Evolutionary conservation across 2,888 invertebrate genomes (phyloP), one percentile per base, ranked within the genome.

Genomic region (Drosophila anceps): DNA sequence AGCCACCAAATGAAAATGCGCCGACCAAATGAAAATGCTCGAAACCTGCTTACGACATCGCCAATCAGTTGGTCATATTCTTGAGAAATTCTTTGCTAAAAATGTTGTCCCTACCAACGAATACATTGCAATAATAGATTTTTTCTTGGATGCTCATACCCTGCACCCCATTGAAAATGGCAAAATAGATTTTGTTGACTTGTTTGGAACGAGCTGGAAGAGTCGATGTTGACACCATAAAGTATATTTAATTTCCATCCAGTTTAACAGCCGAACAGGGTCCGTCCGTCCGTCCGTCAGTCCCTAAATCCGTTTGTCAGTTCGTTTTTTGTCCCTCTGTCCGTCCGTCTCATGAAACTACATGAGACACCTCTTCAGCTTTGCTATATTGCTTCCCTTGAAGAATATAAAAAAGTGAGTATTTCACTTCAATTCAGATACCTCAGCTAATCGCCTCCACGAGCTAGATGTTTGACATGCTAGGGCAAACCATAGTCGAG

Each of bases 51-150:
- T 6, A 6, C 29, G 48, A 48, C 48, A 29, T 29, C 12, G 48
- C 48, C 48, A 48, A 48, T 48, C 48, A 48, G 48, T 18, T n/a
- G 29, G 29, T 12, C 48, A 29, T 29, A 48, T 48, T 48, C 29
- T 6, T 29, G n/a, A 29, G n/a, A 29, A 12, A 29, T 48, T 48
- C 29, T 10, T 10, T 6, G 48, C 29, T 18, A 10, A 29, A 18
- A 48, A 29, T 29, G 48, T 18, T 48, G n/a, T 29, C 48, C 29
- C 2, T 8, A 7, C 3, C 29, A n/a, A 6, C 48, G 29, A 29
- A 6, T 10, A 10, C n/a, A 48, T 18, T n/a, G n/a, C 27, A 48
- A n/a, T 2, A 27, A 29, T 9, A 13, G 4, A 46, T 46, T 37
- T 37, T 13, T n/a, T 8, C 44, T 4, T 24, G 24, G 24, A 24